Percentiles rank a stretch among this genome's conserved stretches.
Conservation (phyloP, 2,888 invertebrate genomes). For the Bibio marci region DNA sequence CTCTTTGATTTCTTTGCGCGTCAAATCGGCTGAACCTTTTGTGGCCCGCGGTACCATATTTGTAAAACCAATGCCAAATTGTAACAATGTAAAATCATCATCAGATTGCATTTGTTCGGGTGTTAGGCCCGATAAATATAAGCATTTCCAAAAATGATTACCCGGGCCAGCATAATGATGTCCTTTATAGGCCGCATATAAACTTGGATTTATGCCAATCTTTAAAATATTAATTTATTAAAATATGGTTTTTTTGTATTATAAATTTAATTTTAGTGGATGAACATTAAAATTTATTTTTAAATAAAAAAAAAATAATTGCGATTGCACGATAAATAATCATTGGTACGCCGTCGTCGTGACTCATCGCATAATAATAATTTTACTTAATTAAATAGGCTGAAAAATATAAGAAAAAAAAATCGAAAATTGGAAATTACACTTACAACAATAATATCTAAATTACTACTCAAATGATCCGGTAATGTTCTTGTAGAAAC, state of each 20-base stretch:
- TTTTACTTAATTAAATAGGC: no score
- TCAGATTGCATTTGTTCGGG: conserved; percentile 91
- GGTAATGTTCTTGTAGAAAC: conserved; percentile 84
- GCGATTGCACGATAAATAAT: not conserved
- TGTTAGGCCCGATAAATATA: conserved; percentile 85
- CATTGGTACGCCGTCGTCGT: not conserved
- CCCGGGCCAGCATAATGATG: conserved; percentile 98
- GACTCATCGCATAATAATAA: no score
- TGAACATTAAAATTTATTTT: no score
- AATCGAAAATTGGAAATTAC: conserved; percentile 33
- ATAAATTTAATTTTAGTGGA: no score
- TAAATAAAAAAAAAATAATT: conserved; percentile 3
- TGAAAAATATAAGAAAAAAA: conserved; percentile 2
- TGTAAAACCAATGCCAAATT: conserved; percentile 93
- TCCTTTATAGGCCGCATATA: conserved; percentile 94
- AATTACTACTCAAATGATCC: conserved; percentile 81
- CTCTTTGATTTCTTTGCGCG: conserved; percentile 85
- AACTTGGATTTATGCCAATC: conserved; percentile 96
- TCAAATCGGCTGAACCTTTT: conserved; percentile 89
- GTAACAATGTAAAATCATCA: conserved; percentile 83
- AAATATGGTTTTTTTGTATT: no score
- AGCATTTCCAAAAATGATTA: conserved; percentile 98
- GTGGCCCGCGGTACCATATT: conserved; percentile 94
- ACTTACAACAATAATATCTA: conserved; percentile 98
- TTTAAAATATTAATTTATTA: no score